These are phyloP conservation scores for Caranx ignobilis DNA, from an alignment of 2,113 vertebrate species.

Conservation along the genomic window DNA sequence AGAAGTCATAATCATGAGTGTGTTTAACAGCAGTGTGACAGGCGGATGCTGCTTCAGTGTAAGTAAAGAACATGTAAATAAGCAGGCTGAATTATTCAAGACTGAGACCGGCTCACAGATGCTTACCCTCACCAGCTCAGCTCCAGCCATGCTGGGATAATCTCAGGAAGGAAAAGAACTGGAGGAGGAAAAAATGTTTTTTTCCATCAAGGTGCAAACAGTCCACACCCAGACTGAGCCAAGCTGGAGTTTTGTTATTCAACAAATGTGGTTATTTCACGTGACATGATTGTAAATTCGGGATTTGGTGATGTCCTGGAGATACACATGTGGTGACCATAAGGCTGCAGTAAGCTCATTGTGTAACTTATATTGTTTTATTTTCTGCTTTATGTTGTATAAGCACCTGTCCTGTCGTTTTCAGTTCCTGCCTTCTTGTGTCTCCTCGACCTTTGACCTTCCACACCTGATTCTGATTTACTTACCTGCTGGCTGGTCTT, in stretches of 20 bases:
- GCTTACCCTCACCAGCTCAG: conserved; percentile 41
- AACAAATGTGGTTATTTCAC: neutral
- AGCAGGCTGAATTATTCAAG: conserved; percentile 71
- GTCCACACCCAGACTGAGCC: conserved; percentile 15
- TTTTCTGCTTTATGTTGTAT: too few relatives aligned
- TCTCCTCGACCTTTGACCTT: too few relatives aligned
- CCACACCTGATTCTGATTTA: too few relatives aligned
- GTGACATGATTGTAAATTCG: conserved; percentile 5
- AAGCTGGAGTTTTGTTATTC: conserved; percentile 7
- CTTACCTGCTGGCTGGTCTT: too few relatives aligned
- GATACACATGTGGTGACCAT: conserved; percentile 19
- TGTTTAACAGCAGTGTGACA: conserved; percentile 76
- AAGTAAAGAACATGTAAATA: conserved; percentile 78
- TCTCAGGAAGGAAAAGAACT: conserved; percentile 24
- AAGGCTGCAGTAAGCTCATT: neutral
- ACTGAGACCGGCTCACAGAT: conserved; percentile 45
- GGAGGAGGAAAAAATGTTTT: conserved; percentile 2
- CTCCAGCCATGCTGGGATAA: conserved; percentile 61
- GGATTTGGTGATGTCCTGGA: conserved; percentile 6
- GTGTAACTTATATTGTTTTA: too few relatives aligned
- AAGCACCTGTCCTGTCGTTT: too few relatives aligned
- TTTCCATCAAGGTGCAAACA: conserved; percentile 47
- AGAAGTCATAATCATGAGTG: conserved; percentile 67
- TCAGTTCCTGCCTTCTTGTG: too few relatives aligned
- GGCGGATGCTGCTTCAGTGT: conserved; percentile 73